phyloP scores from a whole-genome alignment of 2,888 invertebrate species.

The Pogonocherus hispidulus region DNA sequence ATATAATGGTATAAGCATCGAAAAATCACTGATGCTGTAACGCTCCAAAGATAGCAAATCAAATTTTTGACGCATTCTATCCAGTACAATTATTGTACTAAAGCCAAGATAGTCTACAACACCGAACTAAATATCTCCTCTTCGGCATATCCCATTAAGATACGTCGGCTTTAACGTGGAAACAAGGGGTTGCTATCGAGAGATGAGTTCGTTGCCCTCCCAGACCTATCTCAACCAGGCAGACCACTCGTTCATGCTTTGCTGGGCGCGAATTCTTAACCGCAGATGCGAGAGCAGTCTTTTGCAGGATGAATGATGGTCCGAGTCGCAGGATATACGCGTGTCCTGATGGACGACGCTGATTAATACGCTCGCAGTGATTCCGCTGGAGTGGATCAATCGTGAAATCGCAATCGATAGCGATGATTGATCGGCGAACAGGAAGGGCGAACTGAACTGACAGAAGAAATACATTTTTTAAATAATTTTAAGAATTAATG shows the following conservation, averaged over 20 bases:
- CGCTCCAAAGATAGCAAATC: too few species aligned
- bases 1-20: too few species aligned
- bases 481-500: too few species aligned
- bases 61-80: too few species aligned
- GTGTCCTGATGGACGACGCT: slow-evolving; percentile 15
- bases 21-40: too few species aligned
- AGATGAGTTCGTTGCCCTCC: slow-evolving; percentile 24
- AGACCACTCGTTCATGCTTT: slow-evolving; percentile 28
- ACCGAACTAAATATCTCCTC: not conserved
- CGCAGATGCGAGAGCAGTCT: slow-evolving; percentile 23
- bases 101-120: not conserved
- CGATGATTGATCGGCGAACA: not conserved
- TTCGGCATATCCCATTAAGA: slow-evolving; percentile 5
- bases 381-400: slow-evolving; percentile 3
- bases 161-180: slow-evolving; percentile 16
- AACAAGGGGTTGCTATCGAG: slow-evolving; percentile 28
- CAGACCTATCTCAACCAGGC: slow-evolving; percentile 25
- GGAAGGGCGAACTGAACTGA: too few species aligned
- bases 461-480: too few species aligned
- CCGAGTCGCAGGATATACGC: slow-evolving; percentile 17
- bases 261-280: slow-evolving; percentile 28
- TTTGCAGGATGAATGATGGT: slow-evolving; percentile 29
- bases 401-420: not conserved
- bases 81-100: too few species aligned
- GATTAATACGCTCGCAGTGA: slow-evolving; percentile 8